These are phyloP conservation scores for Onychostruthus taczanowskii DNA, from an alignment of 2,113 vertebrate species.

Conservation along the genomic window DNA sequence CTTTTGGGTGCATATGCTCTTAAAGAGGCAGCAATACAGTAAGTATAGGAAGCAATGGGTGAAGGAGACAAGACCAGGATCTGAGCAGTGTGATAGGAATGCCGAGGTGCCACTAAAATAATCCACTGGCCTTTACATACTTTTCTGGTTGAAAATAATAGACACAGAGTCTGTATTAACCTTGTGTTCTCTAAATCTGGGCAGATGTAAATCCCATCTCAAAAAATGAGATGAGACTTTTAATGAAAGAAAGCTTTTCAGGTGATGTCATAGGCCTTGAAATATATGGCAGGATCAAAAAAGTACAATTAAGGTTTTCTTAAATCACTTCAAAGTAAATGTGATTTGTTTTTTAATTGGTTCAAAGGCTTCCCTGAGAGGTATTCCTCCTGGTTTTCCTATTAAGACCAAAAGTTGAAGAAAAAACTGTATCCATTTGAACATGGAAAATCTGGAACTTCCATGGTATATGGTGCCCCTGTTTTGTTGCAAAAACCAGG, in stretches of 20 bases:
- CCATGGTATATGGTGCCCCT: not conserved
- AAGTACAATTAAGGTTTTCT: not conserved
- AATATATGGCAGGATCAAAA: not conserved
- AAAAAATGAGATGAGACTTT: not conserved
- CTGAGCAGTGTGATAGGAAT: not conserved
- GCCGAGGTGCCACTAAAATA: not conserved
- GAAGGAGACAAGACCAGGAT: not conserved
- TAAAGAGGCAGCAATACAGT: not conserved
- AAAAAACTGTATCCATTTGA: not conserved
- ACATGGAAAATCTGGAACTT: not conserved
- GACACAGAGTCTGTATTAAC: not conserved
- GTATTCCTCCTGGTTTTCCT: not conserved
- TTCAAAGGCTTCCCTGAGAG: not conserved
- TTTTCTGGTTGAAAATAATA: not conserved
- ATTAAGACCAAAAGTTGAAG: rapidly evolving
- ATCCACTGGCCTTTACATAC: not conserved
- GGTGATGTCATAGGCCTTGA: not conserved
- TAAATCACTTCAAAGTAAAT: not conserved
- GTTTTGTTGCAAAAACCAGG: not conserved
- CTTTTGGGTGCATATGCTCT: not conserved
- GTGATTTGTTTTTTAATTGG: not conserved
- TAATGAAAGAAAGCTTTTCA: not conserved
- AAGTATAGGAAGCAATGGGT: not conserved
- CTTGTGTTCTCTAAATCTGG: not conserved
- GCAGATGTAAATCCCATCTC: not conserved